A percentile compares a stretch with the other conserved stretches of the same genome.
phyloP scores from a whole-genome alignment of 2,113 vertebrate species.

The Bubo blakistoni region DNA sequence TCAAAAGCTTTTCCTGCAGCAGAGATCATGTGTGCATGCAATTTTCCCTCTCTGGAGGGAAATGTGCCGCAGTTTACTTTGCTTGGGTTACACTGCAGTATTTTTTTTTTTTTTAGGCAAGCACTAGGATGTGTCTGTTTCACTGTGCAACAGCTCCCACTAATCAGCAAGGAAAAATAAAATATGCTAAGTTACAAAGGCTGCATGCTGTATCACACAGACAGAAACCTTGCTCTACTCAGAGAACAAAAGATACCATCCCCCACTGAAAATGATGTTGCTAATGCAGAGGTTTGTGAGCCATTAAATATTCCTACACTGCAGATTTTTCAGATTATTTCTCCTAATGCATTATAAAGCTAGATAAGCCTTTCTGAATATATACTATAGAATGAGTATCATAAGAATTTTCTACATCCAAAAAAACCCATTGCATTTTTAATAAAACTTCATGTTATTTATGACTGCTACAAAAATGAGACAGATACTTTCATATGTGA shows the following conservation, averaged over 20 bases:
- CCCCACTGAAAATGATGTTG: not conserved
- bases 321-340: slow-evolving; percentile 27
- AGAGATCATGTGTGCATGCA: not conserved
- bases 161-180: not conserved
- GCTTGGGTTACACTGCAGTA: slow-evolving; percentile 25
- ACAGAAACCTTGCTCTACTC: not conserved
- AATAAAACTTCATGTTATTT: not conserved
- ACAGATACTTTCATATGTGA: not conserved
- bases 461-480: not conserved
- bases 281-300: slow-evolving; percentile 41
- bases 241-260: not conserved
- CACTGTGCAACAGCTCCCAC: not conserved
- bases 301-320: slow-evolving; percentile 10
- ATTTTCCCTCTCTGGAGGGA: not conserved
- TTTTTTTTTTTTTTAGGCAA: not conserved
- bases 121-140: not conserved
- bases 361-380: not conserved
- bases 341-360: not conserved
- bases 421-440: not conserved
- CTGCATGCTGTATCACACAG: not conserved
- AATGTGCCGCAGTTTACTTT: slow-evolving; percentile 25
- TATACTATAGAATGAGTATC: accelerated
- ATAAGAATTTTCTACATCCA: not conserved
- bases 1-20: slow-evolving; percentile 30
- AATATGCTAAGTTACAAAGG: not conserved